Base-by-base conservation (phyloP, 1,140 invertebrate genomes). In the Homarus americanus region DNA sequence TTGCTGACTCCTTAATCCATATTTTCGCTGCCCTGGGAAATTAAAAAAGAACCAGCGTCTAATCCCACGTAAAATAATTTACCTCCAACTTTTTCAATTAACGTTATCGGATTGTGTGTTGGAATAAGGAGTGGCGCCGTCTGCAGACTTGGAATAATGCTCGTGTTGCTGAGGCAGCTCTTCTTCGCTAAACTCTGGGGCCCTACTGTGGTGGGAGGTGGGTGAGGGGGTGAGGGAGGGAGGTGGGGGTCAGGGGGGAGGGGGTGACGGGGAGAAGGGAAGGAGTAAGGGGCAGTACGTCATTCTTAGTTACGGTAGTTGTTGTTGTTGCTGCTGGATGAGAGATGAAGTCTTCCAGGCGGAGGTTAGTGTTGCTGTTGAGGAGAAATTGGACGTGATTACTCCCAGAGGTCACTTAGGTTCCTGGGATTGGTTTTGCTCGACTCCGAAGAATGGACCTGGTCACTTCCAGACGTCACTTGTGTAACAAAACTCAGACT, bases 21-120 rank as follows among this genome's bases (percentile, higher is more conserved):
- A 90, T 90, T 90, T 90, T 90, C 87, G 87, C 87, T 90, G 87
- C 66, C 80, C 72, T 82, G 87, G 87, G 87, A 90, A 90, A 84
- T 90, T 84, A 90, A 90, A 90, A 90, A 78, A 90, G 87, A 75
- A 83, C 87, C 87, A 90, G 36, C 87, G 87, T 90, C 87, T 90
- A 90, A 90, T 90, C 87, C 87, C 49, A 90, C 72, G 87, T 90
- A 90, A 90, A 90, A 90, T 90, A 90, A 90, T 90, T 90, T 90
- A 90, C 79, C 87, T 83, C 87, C 87, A 90, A 90, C 44, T 90
- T 90, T 90, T 90, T 90, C 87, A 90, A 90, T 90, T 90, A 90
- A 90, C 80, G 87, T 90, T 90, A 90, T 90, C 87, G 87, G 87
- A 90, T 90, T 90, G 87, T 90, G 80, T 83, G 80, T 90, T 75